Evolutionary conservation across 2,797 vertebrate genomes (phyloP).

Genomic region (Sciaenops ocellatus): DNA sequence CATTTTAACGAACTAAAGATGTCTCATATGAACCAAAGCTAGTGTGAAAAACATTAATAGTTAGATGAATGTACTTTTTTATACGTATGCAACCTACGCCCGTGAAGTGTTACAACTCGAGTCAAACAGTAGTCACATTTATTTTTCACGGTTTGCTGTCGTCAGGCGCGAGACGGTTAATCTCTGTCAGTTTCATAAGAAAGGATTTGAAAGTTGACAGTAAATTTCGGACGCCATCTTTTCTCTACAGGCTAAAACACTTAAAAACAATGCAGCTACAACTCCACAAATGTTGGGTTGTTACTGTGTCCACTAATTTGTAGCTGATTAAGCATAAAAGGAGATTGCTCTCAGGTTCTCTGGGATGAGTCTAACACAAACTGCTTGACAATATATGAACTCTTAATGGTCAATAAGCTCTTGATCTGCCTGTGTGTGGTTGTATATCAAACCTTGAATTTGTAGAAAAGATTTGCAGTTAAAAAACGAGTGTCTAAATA

Average conservation of each 20-base stretch:
- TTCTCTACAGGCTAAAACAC: neutral
- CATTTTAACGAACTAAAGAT: slow-evolving; percentile 70
- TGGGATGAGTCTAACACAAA: slow-evolving; percentile 16
- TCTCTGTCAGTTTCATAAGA: slow-evolving; percentile 9
- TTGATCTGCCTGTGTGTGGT: neutral
- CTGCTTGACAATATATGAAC: neutral
- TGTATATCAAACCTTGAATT: neutral
- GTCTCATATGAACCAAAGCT: slow-evolving; percentile 82
- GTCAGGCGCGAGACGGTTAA: neutral
- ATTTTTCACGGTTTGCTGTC: slow-evolving; percentile 24
- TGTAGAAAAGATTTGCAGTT: neutral
- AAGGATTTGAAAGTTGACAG: neutral
- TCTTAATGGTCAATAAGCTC: neutral
- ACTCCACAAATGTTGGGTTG: neutral
- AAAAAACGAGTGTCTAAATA: neutral
- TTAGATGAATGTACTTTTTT: slow-evolving; percentile 75
- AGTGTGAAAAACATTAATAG: slow-evolving; percentile 54
- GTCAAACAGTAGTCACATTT: neutral
- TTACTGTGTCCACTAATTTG: neutral
- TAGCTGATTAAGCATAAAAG: neutral
- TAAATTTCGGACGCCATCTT: neutral
- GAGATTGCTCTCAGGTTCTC: neutral
- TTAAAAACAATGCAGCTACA: neutral
- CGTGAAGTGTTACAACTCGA: slow-evolving; percentile 15
- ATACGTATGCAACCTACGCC: slow-evolving; percentile 46